phyloP scores from a whole-genome alignment of 2,113 vertebrate genomes.

The Gambusia holbrooki region DNA sequence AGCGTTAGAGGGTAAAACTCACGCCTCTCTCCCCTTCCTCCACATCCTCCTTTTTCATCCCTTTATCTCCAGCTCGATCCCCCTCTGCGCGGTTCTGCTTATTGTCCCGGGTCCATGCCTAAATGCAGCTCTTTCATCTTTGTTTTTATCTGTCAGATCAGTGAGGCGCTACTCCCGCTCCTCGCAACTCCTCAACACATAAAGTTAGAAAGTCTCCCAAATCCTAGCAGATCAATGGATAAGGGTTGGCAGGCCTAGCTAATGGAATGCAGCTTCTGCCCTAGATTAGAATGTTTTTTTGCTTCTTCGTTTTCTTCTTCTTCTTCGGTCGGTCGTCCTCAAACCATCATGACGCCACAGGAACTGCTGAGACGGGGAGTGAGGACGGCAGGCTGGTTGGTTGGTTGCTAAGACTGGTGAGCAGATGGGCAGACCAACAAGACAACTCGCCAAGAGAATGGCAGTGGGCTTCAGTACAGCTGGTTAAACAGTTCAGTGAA shows the following conservation, averaged over 20 bases:
- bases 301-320: slow-evolving; percentile 51
- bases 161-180: slow-evolving; percentile 62
- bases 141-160: slow-evolving; percentile 79
- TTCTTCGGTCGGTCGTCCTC: slow-evolving; percentile 54
- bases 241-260: slow-evolving; percentile 74
- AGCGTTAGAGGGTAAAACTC: slow-evolving; percentile 31
- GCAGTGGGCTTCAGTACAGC: background rate
- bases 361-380: slow-evolving; percentile 3
- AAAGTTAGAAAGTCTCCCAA: slow-evolving; percentile 76
- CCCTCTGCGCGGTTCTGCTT: slow-evolving; percentile 39
- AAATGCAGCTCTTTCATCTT: slow-evolving; percentile 75
- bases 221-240: slow-evolving; percentile 77
- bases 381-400: slow-evolving; percentile 11
- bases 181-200: slow-evolving; percentile 71
- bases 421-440: slow-evolving; percentile 23
- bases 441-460: slow-evolving; percentile 5
- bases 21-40: slow-evolving; percentile 30
- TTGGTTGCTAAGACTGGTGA: slow-evolving; percentile 26
- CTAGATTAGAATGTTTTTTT: slow-evolving; percentile 75
- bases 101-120: slow-evolving; percentile 69
- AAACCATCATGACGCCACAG: slow-evolving; percentile 46
- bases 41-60: slow-evolving; percentile 56
- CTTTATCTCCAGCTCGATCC: slow-evolving; percentile 62
- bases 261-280: slow-evolving; percentile 78
- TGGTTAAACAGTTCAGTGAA: background rate